Evolutionary conservation across 2,888 invertebrate species (phyloP).

Genomic region (Cheilosia scutellata): DNA sequence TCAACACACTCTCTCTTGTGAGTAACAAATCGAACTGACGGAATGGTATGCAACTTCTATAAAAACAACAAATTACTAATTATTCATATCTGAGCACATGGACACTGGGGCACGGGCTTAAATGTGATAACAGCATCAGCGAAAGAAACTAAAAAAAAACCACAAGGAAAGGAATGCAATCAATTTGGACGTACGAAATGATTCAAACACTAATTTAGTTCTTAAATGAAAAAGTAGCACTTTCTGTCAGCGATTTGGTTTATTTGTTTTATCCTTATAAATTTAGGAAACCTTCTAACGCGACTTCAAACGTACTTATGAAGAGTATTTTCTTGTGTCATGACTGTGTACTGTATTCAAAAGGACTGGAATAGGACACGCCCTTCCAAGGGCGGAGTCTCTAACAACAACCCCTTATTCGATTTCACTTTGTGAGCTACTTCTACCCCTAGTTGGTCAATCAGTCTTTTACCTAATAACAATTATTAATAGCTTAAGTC

Average conservation of each 20-base stretch:
- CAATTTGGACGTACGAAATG: slow-evolving; percentile 24
- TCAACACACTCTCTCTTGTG: not conserved
- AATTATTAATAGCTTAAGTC: slow-evolving; percentile 27
- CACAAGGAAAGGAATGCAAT: not conserved
- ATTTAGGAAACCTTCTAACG: slow-evolving; percentile 3
- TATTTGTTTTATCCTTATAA: slow-evolving; percentile 12
- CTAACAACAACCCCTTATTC: slow-evolving; percentile 23
- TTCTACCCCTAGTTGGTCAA: not conserved
- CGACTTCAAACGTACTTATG: slow-evolving; percentile 7
- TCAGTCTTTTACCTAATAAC: not conserved
- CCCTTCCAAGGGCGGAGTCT: slow-evolving; percentile 48
- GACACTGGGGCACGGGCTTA: slow-evolving; percentile 20
- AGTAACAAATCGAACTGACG: slow-evolving; percentile 26
- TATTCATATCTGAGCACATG: slow-evolving; percentile 19
- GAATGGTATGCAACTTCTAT: not conserved
- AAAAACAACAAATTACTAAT: slow-evolving; percentile 4
- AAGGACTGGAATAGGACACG: slow-evolving; percentile 29
- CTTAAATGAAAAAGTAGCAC: slow-evolving; percentile 21
- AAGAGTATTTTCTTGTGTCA: not conserved
- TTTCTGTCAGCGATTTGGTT: not conserved
- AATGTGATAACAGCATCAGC: slow-evolving; percentile 37
- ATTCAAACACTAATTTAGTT: slow-evolving; percentile 14
- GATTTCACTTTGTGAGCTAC: not conserved
- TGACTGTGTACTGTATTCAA: not conserved
- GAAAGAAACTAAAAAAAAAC: slow-evolving; percentile 13